These are phyloP conservation scores for Diplosoma virens DNA, from an alignment of 23 tunicate species.

Conservation along the genomic window DNA sequence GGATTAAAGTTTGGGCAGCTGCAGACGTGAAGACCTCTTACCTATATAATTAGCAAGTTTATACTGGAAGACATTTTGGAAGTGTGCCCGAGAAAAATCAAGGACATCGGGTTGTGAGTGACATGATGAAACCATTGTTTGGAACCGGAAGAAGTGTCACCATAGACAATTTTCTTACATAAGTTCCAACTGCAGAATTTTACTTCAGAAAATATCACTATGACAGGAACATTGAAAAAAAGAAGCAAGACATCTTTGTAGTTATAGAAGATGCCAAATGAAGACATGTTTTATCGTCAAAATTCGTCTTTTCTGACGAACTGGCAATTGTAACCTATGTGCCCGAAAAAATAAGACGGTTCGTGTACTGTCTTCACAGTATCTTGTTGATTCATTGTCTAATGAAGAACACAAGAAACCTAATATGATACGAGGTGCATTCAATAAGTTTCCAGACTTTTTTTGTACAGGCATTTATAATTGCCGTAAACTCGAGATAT, in stretches of 20 bases:
- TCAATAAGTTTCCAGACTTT: too few relatives aligned
- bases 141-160: background rate
- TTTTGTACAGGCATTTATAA: too few relatives aligned
- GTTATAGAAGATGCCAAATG: background rate
- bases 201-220: background rate
- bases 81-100: background rate
- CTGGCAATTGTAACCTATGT: slow-evolving; percentile 19
- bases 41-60: background rate
- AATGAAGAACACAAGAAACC: slow-evolving; percentile 28
- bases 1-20: slow-evolving; percentile 34
- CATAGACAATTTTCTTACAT: background rate
- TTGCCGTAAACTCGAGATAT: too few relatives aligned
- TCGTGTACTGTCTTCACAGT: slow-evolving; percentile 23
- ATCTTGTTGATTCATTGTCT: slow-evolving; percentile 29
- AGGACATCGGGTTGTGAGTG: slow-evolving; percentile 27
- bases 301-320: slow-evolving; percentile 12
- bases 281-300: slow-evolving; percentile 10
- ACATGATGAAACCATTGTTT: slow-evolving; percentile 9
- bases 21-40: slow-evolving; percentile 32
- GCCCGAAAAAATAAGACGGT: slow-evolving; percentile 25
- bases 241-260: background rate
- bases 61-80: slow-evolving; percentile 1
- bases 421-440: slow-evolving; percentile 26
- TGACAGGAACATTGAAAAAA: background rate
- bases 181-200: background rate